These are phyloP conservation scores for Paedocypris micromegethes DNA, from an alignment of 2,797 vertebrate species.

Conservation along the genomic window DNA sequence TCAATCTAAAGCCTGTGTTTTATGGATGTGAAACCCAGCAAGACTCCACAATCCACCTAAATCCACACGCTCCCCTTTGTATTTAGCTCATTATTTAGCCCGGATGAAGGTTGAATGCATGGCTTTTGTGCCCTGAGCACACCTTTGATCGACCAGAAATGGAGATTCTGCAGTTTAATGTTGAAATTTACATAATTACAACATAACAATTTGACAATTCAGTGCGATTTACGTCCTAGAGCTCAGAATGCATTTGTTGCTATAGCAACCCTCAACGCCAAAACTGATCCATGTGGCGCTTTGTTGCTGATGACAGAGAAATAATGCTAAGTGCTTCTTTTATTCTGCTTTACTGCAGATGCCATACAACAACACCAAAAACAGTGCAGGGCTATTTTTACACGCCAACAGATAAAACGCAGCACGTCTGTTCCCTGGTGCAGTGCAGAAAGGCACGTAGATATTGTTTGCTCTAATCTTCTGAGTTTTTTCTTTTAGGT, in stretches of 20 bases:
- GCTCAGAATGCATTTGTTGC: slow-evolving; percentile 23
- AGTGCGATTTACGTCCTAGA: slow-evolving; percentile 14
- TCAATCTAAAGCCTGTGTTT: too few species aligned
- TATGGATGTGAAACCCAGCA: not conserved
- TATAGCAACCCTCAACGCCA: slow-evolving; percentile 34
- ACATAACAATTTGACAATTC: slow-evolving; percentile 17
- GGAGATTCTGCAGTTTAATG: slow-evolving; percentile 3
- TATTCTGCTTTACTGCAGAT: not conserved
- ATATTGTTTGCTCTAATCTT: slow-evolving; percentile 15
- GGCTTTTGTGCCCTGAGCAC: slow-evolving; percentile 8
- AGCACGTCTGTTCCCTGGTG: slow-evolving; percentile 20
- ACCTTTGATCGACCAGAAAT: not conserved
- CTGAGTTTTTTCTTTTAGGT: slow-evolving; percentile 15
- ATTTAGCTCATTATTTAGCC: not conserved
- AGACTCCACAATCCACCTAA: not conserved
- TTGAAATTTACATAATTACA: slow-evolving; percentile 24
- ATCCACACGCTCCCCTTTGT: not conserved
- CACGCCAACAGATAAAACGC: too few species aligned
- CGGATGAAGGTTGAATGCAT: not conserved
- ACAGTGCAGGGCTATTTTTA: too few species aligned
- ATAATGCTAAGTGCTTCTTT: slow-evolving; percentile 19
- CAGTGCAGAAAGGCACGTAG: slow-evolving; percentile 22
- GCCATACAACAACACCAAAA: too few species aligned
- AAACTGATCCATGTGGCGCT: slow-evolving; percentile 26
- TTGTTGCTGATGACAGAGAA: slow-evolving; percentile 30